Conservation (phyloP, 2,888 invertebrate genomes). For the Coenonympha arcania region DNA sequence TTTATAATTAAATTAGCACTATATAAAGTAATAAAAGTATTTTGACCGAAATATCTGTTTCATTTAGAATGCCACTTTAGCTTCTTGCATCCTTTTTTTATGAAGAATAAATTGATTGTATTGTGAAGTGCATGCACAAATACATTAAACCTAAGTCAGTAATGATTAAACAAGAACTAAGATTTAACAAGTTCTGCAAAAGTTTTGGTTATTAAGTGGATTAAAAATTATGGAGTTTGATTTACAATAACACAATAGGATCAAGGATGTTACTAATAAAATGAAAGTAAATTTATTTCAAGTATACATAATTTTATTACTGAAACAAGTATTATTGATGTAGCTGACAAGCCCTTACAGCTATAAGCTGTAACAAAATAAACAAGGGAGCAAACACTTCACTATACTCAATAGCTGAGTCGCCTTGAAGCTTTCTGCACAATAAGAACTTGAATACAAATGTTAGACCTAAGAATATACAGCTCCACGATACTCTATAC, state of each 20-base stretch:
- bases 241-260: no score
- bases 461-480: conserved; percentile 85
- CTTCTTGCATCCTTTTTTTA: background rate
- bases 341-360: conserved; percentile 93
- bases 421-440: conserved; percentile 88
- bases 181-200: no score
- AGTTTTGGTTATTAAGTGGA: no score
- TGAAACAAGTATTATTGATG: conserved; percentile 58
- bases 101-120: no score
- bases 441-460: conserved; percentile 93
- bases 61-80: background rate
- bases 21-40: conserved; percentile 22
- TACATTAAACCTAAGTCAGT: no score
- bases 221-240: no score
- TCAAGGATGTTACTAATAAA: background rate
- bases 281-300: background rate
- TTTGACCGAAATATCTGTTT: conserved; percentile 15
- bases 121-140: no score
- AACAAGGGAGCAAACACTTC: conserved; percentile 95
- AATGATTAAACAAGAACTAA: no score
- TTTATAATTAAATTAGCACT: conserved; percentile 31
- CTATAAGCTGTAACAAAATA: conserved; percentile 89
- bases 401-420: conserved; percentile 87
- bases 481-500: conserved; percentile 87
- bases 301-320: conserved; percentile 6